Base-by-base conservation (phyloP, 1,140 invertebrate species). In the Pseudomyrmex sp. region DNA sequence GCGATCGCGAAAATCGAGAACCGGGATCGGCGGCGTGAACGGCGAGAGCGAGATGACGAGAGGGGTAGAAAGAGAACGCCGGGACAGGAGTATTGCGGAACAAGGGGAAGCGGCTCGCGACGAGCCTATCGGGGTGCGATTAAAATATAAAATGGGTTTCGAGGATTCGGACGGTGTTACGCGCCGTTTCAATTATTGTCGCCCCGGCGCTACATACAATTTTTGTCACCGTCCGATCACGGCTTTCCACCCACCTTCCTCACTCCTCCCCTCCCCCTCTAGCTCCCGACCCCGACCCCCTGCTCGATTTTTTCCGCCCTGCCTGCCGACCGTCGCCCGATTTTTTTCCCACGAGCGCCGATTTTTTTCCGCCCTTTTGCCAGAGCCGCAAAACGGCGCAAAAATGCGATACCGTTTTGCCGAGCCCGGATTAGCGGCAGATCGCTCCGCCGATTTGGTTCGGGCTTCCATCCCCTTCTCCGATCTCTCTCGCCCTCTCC, bases 101-200 rank as follows among this genome's bases (percentile, higher is more conserved):
- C 79, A 82, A 46, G 56, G 59, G 52, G 82, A 58, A 77, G 62
- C 69, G 80, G 83, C 86, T 91, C 79, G 83, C 82, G 82, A 82
- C 84, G 88, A 91, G 88, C 89, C 89, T 92, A 93, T 93, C 89
- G 91, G 91, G 90, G 91, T 83, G 88, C 92, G 92, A 93, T 93
- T 93, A 93, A 93, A 93, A 93, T 92, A 93, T 93, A 93, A 93
- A 93, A 93, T 91, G 91, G 88, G 92, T 93, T 93, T 92, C 91
- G 92, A 93, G 92, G 92, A 92, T 91, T 93, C 91, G 90, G 85
- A 91, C 88, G 91, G 92, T 93, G 93, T 93, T 92, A 93, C 92
- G 92, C 91, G 92, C 91, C 91, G 92, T 93, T 93, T 93, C 93
- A 93, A 93, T 93, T 93, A 93, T 92, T 92, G 90, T 90, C 89